These are phyloP conservation scores for Tanytarsus gracilentus DNA, from an alignment of 2,888 invertebrate genomes.

Conservation along the genomic window DNA sequence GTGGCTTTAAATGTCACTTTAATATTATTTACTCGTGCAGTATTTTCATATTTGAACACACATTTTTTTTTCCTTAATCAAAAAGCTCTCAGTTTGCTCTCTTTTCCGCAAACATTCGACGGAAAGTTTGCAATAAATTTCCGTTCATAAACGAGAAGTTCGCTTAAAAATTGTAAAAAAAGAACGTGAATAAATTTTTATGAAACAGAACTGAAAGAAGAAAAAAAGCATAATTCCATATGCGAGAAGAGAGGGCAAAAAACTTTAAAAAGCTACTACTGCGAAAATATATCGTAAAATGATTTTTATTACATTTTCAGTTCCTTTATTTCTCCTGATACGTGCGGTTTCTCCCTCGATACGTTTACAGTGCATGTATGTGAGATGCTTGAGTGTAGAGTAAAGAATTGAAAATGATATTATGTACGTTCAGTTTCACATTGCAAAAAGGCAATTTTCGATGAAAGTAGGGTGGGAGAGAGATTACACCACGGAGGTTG, in stretches of 20 bases:
- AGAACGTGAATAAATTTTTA: constrained; percentile 25
- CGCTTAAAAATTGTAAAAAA: constrained; percentile 8
- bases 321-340: constrained; percentile 5
- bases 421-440: not conserved
- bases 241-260: not conserved
- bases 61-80: not conserved
- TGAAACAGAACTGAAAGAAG: not conserved
- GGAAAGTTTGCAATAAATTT: constrained; percentile 5
- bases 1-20: not conserved
- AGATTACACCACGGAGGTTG: too few species aligned
- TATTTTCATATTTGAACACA: not conserved
- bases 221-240: not conserved
- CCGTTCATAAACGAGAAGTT: not conserved
- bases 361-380: not conserved
- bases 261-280: constrained; percentile 12
- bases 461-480: too few species aligned
- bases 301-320: constrained; percentile 26
- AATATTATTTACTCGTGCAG: not conserved
- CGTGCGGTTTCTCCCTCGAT: constrained; percentile 18
- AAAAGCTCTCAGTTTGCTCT: not conserved
- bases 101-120: too few species aligned
- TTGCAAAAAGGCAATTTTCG: not conserved
- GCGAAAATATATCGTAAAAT: constrained; percentile 23
- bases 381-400: constrained; percentile 18
- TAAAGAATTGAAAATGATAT: constrained; percentile 28